Evolutionary conservation across 1,140 invertebrate species (phyloP), one percentile per base, ranked within the genome.

Genomic region (Elymnias hypermnestra): DNA sequence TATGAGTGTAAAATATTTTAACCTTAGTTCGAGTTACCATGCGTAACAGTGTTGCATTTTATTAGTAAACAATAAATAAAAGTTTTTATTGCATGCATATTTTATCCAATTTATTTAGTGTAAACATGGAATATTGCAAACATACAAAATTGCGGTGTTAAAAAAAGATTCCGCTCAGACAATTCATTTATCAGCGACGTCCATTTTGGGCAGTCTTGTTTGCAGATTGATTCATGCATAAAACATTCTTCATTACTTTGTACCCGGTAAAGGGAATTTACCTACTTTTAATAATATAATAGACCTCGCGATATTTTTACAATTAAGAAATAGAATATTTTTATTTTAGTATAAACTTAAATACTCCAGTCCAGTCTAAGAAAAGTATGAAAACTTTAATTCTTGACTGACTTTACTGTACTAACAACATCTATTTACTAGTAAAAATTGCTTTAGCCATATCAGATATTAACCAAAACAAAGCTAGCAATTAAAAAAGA

Each of bases 141-240:
- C 25, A 56, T 26, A 45, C 31, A 22, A 23, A 29, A 44, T 25
- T 41, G 46, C 2, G 29, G 29, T 41, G 36, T 40, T 46, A 40
- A 50, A 53, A 46, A 46, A 41, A 29, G 43, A 21, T 46, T 40
- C 36, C 19, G 39, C 22, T 45, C 39, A 46, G 39, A 53, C 38
- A 53, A 47, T 42, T 46, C 43, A 46, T 53, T 53, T 47, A 53
- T 53, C 51, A 42, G 37, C 35, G 22, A 28, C 51, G 31, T 41
- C 51, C 43, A 46, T 42, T 44, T 44, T 28, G 49, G 47, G 29
- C 49, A 45, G 36, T 40, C 35, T 44, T 45, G 41, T 52, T 52
- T 52, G 42, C 42, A 40, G 41, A 52, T 52, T 52, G 49, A 52
- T 52, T 52, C 49, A 52, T 52, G 49, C 49, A 52, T 52, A 52